Base-by-base conservation (phyloP, 2,797 vertebrate species). In the Apogon talboti region DNA sequence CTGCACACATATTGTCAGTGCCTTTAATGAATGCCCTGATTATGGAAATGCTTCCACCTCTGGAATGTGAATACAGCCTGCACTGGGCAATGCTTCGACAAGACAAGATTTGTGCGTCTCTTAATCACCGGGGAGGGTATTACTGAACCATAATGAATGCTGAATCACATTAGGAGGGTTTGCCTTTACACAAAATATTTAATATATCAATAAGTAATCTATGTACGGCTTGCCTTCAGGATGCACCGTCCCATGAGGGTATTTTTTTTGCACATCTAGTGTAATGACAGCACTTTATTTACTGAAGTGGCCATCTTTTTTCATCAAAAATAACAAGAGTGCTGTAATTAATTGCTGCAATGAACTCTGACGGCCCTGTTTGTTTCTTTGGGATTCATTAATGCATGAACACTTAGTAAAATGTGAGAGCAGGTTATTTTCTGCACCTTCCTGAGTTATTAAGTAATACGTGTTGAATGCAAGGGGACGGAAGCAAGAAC, bases 311-410 rank as follows among this genome's bases (percentile, higher is more conserved):
- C n/a, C 9, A 9, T 58, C 3, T 51, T 67, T 74, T 54, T 12
- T 19, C 54, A 61, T 55, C 9, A 52, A 54, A 66, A 67, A 49
- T 19, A 66, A 64, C 59, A 11, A 42, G 54, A 60, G 40, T 71
- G 15, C 28, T 33, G 38, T 61, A 66, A 83, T 83, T 48, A 70
- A 81, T 70, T 47, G 59, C 63, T 53, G 56, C 55, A 18, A 8
- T 66, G 59, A 85, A 79, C 68, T 35, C n/a, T 1, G 9, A 11
- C 68, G 18, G 61, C 19, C 47, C 47, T 58, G 72, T 79, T 74
- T 72, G 66, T 71, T 82, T 79, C 52, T 71, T 16, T 45, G 60
- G 71, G 73, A 78, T 57, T 76, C 47, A 71, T 83, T 72, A 76
- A 50, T 38, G 76, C n/a, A 6, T 11, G 24, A 41, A 54, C 66